These are phyloP conservation scores for Corythoichthys intestinalis DNA, from an alignment of 2,113 vertebrate species.

Conservation along the genomic window DNA sequence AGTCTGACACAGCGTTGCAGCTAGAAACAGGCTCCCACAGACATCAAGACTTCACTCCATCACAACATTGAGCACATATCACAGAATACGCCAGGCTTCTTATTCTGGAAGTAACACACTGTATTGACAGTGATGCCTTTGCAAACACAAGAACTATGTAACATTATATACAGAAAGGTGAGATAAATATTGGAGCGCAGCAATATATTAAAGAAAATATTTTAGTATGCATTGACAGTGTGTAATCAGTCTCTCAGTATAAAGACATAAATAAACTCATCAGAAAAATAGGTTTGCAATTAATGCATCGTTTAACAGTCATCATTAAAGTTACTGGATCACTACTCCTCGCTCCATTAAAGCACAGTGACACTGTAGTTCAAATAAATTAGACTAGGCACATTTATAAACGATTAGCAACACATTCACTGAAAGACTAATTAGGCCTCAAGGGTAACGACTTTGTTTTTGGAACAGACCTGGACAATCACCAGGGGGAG, in stretches of 20 bases:
- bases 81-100: neutral
- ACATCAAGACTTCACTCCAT: slow-evolving; percentile 40
- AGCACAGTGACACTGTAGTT: slow-evolving; percentile 13
- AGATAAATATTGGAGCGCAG: neutral
- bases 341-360: neutral
- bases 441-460: slow-evolving; percentile 45
- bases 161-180: neutral
- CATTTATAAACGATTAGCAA: slow-evolving; percentile 52
- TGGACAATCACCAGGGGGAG: slow-evolving; percentile 32
- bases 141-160: neutral
- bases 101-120: neutral
- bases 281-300: no score
- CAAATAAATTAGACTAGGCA: slow-evolving; percentile 17
- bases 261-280: neutral
- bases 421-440: slow-evolving; percentile 50
- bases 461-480: slow-evolving; percentile 43
- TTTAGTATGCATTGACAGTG: neutral
- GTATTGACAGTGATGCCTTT: neutral
- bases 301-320: neutral
- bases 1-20: slow-evolving; percentile 65
- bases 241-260: neutral
- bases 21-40: slow-evolving; percentile 56
- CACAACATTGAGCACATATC: slow-evolving; percentile 32
- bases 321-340: neutral
- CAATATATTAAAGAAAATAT: neutral